These are phyloP conservation scores for Cebus imitator DNA, from an alignment of 2,113 vertebrate genomes.

Conservation along the genomic window DNA sequence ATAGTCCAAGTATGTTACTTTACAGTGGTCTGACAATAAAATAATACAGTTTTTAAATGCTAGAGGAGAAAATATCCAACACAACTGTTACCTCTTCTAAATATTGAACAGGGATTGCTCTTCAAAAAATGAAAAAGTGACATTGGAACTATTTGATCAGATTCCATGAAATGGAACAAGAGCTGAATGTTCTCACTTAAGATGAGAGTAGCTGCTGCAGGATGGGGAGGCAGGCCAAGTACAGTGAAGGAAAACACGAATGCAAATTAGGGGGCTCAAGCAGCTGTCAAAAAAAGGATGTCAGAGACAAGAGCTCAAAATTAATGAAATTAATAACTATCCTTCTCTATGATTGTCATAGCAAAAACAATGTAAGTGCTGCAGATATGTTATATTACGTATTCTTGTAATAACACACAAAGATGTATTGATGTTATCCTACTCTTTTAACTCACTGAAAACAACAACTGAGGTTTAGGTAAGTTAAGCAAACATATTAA, in stretches of 20 bases:
- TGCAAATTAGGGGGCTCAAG: background rate
- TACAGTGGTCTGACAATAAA: background rate
- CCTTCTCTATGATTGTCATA: background rate
- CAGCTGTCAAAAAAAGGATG: background rate
- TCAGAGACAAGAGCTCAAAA: background rate
- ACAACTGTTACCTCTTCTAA: background rate
- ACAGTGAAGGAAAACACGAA: background rate
- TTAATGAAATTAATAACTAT: background rate
- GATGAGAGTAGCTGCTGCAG: background rate
- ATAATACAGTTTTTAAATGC: background rate
- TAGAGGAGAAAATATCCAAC: background rate
- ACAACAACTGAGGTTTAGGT: background rate
- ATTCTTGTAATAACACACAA: background rate
- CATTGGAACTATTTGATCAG: background rate
- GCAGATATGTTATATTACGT: background rate
- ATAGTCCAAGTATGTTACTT: background rate
- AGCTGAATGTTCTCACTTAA: background rate
- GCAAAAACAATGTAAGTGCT: background rate
- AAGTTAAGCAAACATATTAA: background rate
- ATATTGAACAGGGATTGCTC: background rate
- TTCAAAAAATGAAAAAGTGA: background rate
- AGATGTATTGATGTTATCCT: background rate
- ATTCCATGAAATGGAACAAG: background rate
- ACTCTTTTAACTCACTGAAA: background rate
- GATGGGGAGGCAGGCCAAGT: background rate